Evolutionary conservation across 2,113 vertebrate genomes (phyloP), one percentile per base, ranked within the genome.

Genomic region (Ochotona princeps): DNA sequence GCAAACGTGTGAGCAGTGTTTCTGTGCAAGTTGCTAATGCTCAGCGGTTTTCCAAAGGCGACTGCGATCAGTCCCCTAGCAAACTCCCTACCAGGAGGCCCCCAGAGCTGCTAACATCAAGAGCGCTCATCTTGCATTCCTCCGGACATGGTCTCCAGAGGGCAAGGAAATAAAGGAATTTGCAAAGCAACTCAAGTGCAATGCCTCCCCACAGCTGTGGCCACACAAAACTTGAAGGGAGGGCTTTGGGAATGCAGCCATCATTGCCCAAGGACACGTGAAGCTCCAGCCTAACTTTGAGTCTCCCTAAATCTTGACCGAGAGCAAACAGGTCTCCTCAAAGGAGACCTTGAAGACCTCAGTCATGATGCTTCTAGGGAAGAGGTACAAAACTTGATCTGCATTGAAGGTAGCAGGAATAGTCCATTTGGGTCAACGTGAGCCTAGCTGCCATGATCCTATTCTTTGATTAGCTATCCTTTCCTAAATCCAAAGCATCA

Each of bases 11-110:
- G 70, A 91, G 81, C 72, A 76, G 80, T 67, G 83, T 69, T 76
- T 54, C 90, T 86, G 91, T 83, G 67, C 57, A 26, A 93, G 84
- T 66, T 83, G 91, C 80, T 90, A 70, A 57, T 18, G 25, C 92
- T 93, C 92, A 87, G 96, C 94, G 51, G 14, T 32, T 73, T 94
- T 81, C 92, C 25, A 25, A 90, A 90, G 86, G 91, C 8, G 18
- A 93, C 6, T 79, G 81, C 23, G 51, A 93, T 87, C 80, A 89
- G 83, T 23, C 11, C 26, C 38, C 66, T 26, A 35, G 79, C 60
- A 25, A 63, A 28, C 69, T 73, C 89, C 67, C 66, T 17, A 47
- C 72, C 80, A 82, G 0, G 90, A 92, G 74, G 94, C 74, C 86
- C 38, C 23, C 21, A 65, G 60, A 28, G 61, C 70, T 57, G 70